Conservation (phyloP, 2,888 invertebrate species). For the Koerneria pararmatus region DNA sequence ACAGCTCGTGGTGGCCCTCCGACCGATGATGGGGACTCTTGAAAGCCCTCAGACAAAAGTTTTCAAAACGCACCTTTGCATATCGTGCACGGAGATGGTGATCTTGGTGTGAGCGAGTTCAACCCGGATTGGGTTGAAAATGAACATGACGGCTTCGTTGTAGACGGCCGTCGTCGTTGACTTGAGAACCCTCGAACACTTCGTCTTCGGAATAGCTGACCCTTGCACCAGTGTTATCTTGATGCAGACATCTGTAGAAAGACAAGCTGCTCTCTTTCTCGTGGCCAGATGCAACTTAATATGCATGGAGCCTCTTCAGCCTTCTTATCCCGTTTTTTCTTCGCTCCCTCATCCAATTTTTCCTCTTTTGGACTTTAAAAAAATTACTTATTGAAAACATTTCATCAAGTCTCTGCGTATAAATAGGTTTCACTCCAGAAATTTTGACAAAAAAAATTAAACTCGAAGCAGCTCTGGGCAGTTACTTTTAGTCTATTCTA, state of each 20-base stretch:
- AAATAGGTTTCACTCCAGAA: no score
- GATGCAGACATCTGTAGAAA: slow-evolving; percentile 62
- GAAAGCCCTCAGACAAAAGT: background rate
- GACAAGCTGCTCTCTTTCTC: no score
- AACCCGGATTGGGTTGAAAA: slow-evolving; percentile 58
- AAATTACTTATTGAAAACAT: no score
- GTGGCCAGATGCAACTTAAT: no score
- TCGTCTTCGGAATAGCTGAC: slow-evolving; percentile 50
- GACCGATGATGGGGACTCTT: no score
- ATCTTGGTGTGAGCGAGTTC: slow-evolving; percentile 61
- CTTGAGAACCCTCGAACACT: slow-evolving; percentile 57
- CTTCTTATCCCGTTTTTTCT: background rate
- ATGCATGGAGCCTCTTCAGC: slow-evolving; percentile 1
- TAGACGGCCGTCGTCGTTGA: slow-evolving; percentile 44
- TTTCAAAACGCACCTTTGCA: slow-evolving; percentile 39
- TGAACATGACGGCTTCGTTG: slow-evolving; percentile 58
- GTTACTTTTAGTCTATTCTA: no score
- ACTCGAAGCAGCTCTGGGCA: no score
- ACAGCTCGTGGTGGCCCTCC: no score
- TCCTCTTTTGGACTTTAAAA: no score
- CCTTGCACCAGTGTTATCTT: slow-evolving; percentile 60
- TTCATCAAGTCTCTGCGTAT: no score
- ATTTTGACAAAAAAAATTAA: no score
- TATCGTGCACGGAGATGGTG: slow-evolving; percentile 59
- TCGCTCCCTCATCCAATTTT: slow-evolving; percentile 3